Base-by-base conservation (phyloP, 2,888 invertebrate species). In the Eristalinus sepulchralis region DNA sequence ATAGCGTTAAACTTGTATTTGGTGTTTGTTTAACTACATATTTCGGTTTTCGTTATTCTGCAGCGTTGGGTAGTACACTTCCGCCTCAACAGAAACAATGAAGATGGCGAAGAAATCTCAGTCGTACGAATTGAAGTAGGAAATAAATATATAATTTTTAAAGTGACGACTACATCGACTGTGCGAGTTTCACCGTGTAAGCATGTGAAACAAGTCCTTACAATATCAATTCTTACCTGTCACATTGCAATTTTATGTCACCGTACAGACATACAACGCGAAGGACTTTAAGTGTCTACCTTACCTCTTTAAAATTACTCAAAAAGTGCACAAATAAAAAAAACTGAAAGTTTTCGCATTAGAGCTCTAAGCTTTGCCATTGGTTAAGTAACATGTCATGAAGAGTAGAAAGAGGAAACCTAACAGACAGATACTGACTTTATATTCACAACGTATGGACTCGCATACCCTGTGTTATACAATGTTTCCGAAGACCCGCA, bases 151-250 rank as follows among this genome's bases (percentile, higher is more conserved):
- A 36, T 36, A n/a, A n/a, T 36, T 1, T 2, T 36, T 36, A 11
- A 13, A 11, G 36, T 9, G 9, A 9, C 13, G n/a, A n/a, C n/a
- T n/a, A n/a, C n/a, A 47, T 39, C 39, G 33, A 70, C 75, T 11
- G 63, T n/a, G 71, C 67, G 22, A 17, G 76, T 68, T 81, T 77
- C 59, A 20, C 67, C 57, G 57, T 31, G 39, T 63, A 81, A 81
- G 77, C 34, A 67, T 5, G 68, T 81, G 57, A 53, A 53, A 81
- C 81, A 76, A 81, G 71, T 85, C 81, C 81, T 85, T 85, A 72
- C 57, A 9, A 11, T 76, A 39, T 84, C 60, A 68, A 85, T 71
- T 71, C 57, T n/a, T 17, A 81, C 36, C 39, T 63, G 47, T 63
- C 62, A 53, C 68, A 70, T 27, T 66, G 62, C 47, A 67, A 72